Conservation (phyloP, 2,888 invertebrate genomes). For the Archips crataeganus region DNA sequence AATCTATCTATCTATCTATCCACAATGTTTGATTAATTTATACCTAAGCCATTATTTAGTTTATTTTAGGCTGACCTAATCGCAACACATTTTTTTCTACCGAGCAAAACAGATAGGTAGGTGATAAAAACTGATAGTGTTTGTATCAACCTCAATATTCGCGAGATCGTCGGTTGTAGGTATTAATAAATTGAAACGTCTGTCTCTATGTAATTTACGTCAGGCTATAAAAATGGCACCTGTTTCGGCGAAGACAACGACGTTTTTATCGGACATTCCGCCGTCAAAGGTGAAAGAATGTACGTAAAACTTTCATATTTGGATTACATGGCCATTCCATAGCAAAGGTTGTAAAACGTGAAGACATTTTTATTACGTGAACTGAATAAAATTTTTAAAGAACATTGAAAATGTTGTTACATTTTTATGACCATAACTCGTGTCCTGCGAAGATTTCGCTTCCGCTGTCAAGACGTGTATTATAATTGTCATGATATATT, state of each 20-base stretch:
- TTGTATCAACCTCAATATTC: too few relatives aligned
- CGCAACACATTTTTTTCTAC: too few relatives aligned
- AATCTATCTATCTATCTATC: too few relatives aligned
- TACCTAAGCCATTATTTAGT: too few relatives aligned
- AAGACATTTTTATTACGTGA: background rate
- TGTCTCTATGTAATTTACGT: background rate
- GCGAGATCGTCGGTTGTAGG: too few relatives aligned
- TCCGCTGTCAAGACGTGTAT: background rate
- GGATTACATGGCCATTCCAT: slow-evolving; percentile 1
- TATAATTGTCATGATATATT: background rate
- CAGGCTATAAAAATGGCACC: background rate
- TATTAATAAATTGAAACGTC: background rate
- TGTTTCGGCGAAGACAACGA: background rate
- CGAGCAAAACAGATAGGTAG: too few relatives aligned
- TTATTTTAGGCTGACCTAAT: too few relatives aligned
- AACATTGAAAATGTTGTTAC: slow-evolving; percentile 1
- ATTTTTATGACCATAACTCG: background rate
- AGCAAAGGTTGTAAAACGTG: background rate
- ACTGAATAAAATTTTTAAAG: background rate
- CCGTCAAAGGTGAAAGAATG: background rate
- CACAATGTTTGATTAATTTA: too few relatives aligned
- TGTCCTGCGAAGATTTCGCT: background rate
- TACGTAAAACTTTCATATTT: slow-evolving; percentile 9
- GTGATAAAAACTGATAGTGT: too few relatives aligned
- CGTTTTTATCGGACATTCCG: background rate